These are phyloP conservation scores for Rhinichthys osculus DNA, from an alignment of 2,797 vertebrate species.

Conservation along the genomic window DNA sequence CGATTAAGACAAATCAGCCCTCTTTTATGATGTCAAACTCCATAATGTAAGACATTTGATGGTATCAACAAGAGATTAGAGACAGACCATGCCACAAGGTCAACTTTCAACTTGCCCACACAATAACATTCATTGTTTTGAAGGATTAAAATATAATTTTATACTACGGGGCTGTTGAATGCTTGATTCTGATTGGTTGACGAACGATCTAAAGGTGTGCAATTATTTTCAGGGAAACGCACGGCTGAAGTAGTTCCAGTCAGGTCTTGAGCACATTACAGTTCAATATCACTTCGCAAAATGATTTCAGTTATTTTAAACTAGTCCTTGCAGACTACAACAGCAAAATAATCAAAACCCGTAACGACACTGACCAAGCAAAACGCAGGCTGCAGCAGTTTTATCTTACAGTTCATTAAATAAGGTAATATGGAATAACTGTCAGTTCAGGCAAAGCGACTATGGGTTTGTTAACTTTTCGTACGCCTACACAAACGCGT, in stretches of 20 bases:
- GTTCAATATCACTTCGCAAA: too few relatives aligned
- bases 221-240: too few relatives aligned
- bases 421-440: background rate
- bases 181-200: too few relatives aligned
- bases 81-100: background rate
- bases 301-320: too few relatives aligned
- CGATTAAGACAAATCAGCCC: conserved; percentile 31
- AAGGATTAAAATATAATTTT: background rate
- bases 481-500: background rate
- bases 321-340: too few relatives aligned
- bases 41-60: background rate
- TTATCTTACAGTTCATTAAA: background rate
- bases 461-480: background rate
- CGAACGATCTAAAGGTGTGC: too few relatives aligned
- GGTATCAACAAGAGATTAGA: background rate
- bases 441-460: background rate
- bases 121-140: background rate
- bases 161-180: too few relatives aligned
- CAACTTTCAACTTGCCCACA: background rate
- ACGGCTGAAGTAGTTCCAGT: too few relatives aligned
- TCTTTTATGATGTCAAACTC: conserved; percentile 23
- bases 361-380: too few relatives aligned
- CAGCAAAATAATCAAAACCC: too few relatives aligned
- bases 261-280: too few relatives aligned
- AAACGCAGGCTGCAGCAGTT: background rate